phyloP scores from a whole-genome alignment of 2,113 vertebrate species.

The Oryzias javanicus region DNA sequence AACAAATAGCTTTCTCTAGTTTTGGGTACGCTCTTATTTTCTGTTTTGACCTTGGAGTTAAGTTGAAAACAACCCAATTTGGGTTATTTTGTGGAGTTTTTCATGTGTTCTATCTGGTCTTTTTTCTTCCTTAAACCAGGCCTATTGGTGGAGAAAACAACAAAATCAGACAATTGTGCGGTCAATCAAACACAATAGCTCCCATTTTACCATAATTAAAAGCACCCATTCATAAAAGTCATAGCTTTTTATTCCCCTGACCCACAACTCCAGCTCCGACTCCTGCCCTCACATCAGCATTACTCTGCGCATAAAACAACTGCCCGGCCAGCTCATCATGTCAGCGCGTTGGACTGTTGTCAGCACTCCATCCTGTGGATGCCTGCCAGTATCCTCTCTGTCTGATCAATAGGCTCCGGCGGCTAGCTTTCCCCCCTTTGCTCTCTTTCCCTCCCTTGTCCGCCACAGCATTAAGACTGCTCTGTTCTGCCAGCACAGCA shows the following conservation, averaged over 20 bases:
- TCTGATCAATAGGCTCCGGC: slow-evolving; percentile 70
- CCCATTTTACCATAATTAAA: slow-evolving; percentile 2
- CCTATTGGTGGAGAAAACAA: background rate
- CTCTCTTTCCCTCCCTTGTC: slow-evolving; percentile 41
- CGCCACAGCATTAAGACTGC: slow-evolving; percentile 56
- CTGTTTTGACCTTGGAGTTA: too few relatives aligned
- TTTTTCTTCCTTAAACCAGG: too few relatives aligned
- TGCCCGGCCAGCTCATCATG: slow-evolving; percentile 53
- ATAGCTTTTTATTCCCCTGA: slow-evolving; percentile 26
- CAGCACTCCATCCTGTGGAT: slow-evolving; percentile 73
- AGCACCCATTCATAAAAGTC: background rate
- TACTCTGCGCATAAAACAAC: slow-evolving; percentile 26
- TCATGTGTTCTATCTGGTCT: too few relatives aligned
- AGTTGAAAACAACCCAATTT: too few relatives aligned
- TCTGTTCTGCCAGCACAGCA: slow-evolving; percentile 68
- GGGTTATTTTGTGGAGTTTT: too few relatives aligned
- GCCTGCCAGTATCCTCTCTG: slow-evolving; percentile 61
- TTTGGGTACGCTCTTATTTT: too few relatives aligned
- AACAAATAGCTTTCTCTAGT: too few relatives aligned
- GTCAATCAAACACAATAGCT: slow-evolving; percentile 3
- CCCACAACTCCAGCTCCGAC: slow-evolving; percentile 50
- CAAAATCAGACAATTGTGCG: slow-evolving; percentile 1
- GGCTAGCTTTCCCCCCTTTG: slow-evolving; percentile 58
- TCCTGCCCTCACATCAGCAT: slow-evolving; percentile 53
- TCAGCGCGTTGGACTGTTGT: slow-evolving; percentile 66